These are phyloP conservation scores for Epistrophe eligans DNA, from an alignment of 2,888 invertebrate genomes.

Conservation along the genomic window DNA sequence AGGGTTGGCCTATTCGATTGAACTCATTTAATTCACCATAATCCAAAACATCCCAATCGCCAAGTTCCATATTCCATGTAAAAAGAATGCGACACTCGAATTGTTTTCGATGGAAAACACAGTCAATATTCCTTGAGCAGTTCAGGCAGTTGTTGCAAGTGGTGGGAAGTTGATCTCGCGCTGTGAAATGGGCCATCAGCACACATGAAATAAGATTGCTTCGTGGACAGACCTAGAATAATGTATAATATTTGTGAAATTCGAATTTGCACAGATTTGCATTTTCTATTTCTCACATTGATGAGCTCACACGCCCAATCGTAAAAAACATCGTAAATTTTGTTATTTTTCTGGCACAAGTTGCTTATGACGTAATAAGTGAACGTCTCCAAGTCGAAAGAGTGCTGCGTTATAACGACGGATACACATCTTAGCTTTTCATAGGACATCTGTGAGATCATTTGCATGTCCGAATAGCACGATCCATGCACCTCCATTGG, in stretches of 20 bases:
- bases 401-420: constrained; percentile 83
- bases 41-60: constrained; percentile 83
- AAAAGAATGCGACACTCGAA: constrained; percentile 83
- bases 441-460: constrained; percentile 83
- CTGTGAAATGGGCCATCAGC: constrained; percentile 83
- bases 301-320: constrained; percentile 84
- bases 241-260: not conserved
- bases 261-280: not conserved
- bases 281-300: constrained; percentile 77
- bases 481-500: constrained; percentile 84
- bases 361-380: constrained; percentile 83
- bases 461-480: constrained; percentile 84
- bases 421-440: constrained; percentile 82
- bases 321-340: constrained; percentile 83
- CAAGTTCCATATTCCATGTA: constrained; percentile 83
- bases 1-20: constrained; percentile 77
- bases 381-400: constrained; percentile 84
- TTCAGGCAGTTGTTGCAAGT: constrained; percentile 80
- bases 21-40: constrained; percentile 82
- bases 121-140: constrained; percentile 81
- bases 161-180: constrained; percentile 81
- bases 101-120: constrained; percentile 82
- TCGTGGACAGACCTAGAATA: constrained; percentile 81
- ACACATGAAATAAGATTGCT: constrained; percentile 82
- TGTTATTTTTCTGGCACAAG: constrained; percentile 83